These are phyloP conservation scores for Rhincodon typus DNA, from an alignment of 2,797 vertebrate genomes.

Conservation along the genomic window DNA sequence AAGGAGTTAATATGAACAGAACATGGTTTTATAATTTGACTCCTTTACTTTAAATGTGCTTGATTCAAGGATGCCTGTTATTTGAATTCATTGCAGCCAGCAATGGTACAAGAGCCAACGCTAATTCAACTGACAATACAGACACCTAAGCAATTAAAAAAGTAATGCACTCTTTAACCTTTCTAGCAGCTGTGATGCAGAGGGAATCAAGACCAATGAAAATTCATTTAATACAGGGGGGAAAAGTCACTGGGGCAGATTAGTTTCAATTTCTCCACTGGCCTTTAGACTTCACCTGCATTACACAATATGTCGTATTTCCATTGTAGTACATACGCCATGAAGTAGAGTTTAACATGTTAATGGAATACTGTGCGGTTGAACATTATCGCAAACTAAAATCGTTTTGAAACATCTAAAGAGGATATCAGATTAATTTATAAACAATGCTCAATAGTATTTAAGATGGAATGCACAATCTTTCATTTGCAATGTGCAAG, in stretches of 20 bases:
- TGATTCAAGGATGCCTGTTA: slow-evolving; percentile 10
- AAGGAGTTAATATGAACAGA: not conserved
- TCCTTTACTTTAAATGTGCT: not conserved
- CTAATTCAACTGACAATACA: slow-evolving; percentile 31
- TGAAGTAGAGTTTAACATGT: slow-evolving; percentile 1
- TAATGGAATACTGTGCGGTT: not conserved
- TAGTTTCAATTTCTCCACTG: slow-evolving; percentile 27
- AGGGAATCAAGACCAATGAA: slow-evolving; percentile 25
- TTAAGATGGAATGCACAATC: not conserved
- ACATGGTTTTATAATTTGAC: not conserved
- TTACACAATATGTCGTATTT: slow-evolving; percentile 17
- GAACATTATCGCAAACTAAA: not conserved
- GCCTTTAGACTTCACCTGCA: not conserved
- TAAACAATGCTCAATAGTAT: not conserved
- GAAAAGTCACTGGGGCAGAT: not conserved
- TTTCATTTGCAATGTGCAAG: not conserved
- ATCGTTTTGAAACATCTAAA: not conserved
- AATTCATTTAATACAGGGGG: slow-evolving; percentile 19
- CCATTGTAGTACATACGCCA: not conserved
- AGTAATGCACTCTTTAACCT: slow-evolving; percentile 33
- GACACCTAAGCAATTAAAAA: slow-evolving; percentile 23
- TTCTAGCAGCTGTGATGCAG: slow-evolving; percentile 9
- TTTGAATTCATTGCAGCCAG: slow-evolving; percentile 12
- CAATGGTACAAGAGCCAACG: slow-evolving; percentile 14
- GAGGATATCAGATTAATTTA: not conserved